Evolutionary conservation across 2,113 vertebrate genomes (phyloP).

Genomic region (Phyllopteryx taeniolatus): DNA sequence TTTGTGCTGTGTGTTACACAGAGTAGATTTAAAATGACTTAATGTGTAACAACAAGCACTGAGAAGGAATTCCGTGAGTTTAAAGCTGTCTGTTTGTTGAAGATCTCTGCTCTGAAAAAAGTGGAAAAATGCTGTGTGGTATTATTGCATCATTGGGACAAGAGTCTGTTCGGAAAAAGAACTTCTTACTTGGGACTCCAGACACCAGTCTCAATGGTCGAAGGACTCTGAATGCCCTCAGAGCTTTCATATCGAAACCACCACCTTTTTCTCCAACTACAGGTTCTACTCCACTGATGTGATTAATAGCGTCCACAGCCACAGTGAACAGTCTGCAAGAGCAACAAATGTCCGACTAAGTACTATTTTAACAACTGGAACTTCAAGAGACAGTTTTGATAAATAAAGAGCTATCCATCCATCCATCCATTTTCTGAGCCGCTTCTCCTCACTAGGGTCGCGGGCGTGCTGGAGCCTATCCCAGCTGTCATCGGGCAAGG

Average conservation of each 20-base stretch:
- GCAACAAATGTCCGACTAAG: background rate
- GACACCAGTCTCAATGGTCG: constrained; percentile 93
- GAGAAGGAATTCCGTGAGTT: too few relatives aligned
- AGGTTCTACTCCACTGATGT: constrained; percentile 72
- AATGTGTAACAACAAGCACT: too few relatives aligned
- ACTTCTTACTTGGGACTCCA: constrained; percentile 91
- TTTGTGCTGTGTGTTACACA: too few relatives aligned
- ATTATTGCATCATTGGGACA: background rate
- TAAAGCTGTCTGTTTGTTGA: too few relatives aligned
- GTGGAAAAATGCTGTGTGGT: background rate
- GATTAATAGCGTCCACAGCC: constrained; percentile 85
- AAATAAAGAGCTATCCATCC: accelerated
- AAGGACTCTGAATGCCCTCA: constrained; percentile 92
- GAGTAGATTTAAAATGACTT: too few relatives aligned
- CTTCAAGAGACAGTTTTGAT: background rate
- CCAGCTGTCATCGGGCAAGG: too few relatives aligned
- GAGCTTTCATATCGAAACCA: constrained; percentile 93
- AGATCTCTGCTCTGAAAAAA: too few relatives aligned
- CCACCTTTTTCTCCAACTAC: constrained; percentile 81
- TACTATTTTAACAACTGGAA: background rate
- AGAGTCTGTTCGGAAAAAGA: background rate
- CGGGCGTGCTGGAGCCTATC: too few relatives aligned
- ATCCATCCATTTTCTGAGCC: too few relatives aligned
- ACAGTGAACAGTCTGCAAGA: constrained; percentile 85
- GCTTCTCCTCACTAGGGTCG: too few relatives aligned